These are phyloP conservation scores for Ectropis grisescens DNA, from an alignment of 1,140 invertebrate genomes.

Conservation along the genomic window DNA sequence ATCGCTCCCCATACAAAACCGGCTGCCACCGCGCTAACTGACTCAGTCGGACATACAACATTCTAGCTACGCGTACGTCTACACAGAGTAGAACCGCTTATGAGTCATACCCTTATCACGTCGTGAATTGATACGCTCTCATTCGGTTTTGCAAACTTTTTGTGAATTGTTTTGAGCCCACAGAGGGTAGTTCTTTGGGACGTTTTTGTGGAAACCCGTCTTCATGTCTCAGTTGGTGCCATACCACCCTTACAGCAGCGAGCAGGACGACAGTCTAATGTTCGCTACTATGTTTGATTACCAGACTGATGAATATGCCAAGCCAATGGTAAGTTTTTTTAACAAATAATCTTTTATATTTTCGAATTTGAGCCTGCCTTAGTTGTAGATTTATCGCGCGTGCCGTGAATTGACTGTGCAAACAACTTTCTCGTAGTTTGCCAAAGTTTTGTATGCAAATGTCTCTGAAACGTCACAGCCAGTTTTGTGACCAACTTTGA, in stretches of 20 bases:
- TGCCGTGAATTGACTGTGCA: slow-evolving; percentile 22
- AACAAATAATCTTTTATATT: slow-evolving; percentile 3
- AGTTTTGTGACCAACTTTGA: no score
- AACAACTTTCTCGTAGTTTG: slow-evolving; percentile 39
- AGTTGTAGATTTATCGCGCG: no score
- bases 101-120: slow-evolving; percentile 60
- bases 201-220: slow-evolving; percentile 37
- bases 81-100: slow-evolving; percentile 29
- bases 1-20: slow-evolving; percentile 52
- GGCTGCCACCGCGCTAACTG: slow-evolving; percentile 42
- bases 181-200: slow-evolving; percentile 26
- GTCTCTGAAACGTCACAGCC: no score
- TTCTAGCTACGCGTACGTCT: slow-evolving; percentile 49
- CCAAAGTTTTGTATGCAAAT: no score
- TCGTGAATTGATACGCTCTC: slow-evolving; percentile 33
- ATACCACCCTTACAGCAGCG: slow-evolving; percentile 50
- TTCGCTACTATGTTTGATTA: slow-evolving; percentile 70
- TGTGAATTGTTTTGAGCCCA: slow-evolving; percentile 12
- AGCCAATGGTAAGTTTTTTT: slow-evolving; percentile 51
- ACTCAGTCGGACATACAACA: slow-evolving; percentile 66
- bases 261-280: slow-evolving; percentile 66
- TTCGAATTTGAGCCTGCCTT: slow-evolving; percentile 2
- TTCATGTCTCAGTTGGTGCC: slow-evolving; percentile 69
- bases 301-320: slow-evolving; percentile 58
- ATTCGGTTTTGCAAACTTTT: slow-evolving; percentile 27